phyloP scores from a whole-genome alignment of 2,888 invertebrate genomes.

The Nemotelus nigrinus region DNA sequence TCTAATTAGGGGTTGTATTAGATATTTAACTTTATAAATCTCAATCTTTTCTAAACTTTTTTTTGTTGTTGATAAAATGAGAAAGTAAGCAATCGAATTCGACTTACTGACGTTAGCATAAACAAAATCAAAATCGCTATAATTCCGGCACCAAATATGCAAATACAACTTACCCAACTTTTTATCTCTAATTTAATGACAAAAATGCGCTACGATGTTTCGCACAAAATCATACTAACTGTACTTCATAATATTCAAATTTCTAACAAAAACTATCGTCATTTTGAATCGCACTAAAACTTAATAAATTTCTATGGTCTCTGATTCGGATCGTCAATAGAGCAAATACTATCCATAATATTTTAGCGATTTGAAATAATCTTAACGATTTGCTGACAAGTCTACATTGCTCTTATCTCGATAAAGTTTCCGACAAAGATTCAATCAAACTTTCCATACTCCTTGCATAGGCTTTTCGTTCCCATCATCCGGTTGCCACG shows the following conservation, averaged over 20 bases:
- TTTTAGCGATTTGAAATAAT: conserved; percentile 35
- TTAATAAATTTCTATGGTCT: conserved; percentile 14
- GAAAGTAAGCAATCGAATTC: no score
- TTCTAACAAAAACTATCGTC: conserved; percentile 11
- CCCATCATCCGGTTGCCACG: background rate
- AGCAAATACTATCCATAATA: conserved; percentile 8
- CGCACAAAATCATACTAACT: background rate
- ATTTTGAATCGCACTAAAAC: background rate
- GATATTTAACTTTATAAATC: no score
- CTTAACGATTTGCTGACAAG: conserved; percentile 36
- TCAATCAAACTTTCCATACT: conserved; percentile 20
- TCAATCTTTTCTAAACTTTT: no score
- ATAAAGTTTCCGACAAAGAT: background rate
- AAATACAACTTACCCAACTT: no score
- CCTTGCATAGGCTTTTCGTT: background rate
- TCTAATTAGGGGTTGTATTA: no score
- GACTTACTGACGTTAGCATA: no score
- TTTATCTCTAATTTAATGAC: no score
- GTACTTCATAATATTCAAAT: conserved; percentile 26
- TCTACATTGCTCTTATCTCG: conserved; percentile 28
- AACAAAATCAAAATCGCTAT: no score
- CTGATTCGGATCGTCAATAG: conserved; percentile 29
- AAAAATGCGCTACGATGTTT: no score
- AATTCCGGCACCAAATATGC: no score
- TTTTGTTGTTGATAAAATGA: no score